phyloP scores from a whole-genome alignment of 2,113 vertebrate genomes.

The Phyllostomus hastatus region DNA sequence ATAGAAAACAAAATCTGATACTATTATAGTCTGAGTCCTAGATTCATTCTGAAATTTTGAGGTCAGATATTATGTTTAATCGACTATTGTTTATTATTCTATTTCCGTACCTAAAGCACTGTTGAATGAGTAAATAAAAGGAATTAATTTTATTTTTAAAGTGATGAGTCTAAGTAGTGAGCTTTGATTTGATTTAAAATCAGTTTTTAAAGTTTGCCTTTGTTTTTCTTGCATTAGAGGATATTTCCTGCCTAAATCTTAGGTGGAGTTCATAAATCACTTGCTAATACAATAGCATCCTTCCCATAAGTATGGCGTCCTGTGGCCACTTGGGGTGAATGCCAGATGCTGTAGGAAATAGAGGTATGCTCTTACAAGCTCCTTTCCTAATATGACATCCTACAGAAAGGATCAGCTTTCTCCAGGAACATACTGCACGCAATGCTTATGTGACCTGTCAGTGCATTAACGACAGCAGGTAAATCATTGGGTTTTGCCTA shows the following conservation, averaged over 20 bases:
- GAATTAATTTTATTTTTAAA: constrained; percentile 49
- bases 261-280: constrained; percentile 53
- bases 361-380: constrained; percentile 46
- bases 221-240: neutral
- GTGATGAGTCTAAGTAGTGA: neutral
- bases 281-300: neutral
- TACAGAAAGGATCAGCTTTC: constrained; percentile 51
- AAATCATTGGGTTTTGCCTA: constrained; percentile 52
- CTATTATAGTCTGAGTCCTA: neutral
- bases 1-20: neutral
- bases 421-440: neutral
- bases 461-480: constrained; percentile 14
- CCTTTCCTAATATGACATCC: constrained; percentile 44
- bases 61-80: neutral
- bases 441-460: constrained; percentile 46
- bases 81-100: neutral
- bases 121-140: neutral
- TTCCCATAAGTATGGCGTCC: constrained; percentile 7
- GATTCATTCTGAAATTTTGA: neutral
- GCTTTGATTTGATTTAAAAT: constrained; percentile 50
- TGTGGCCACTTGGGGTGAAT: constrained; percentile 40
- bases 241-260: constrained; percentile 10
- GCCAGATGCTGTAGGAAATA: constrained; percentile 40
- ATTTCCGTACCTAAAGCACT: neutral
- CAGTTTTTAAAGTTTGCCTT: neutral